Evolutionary conservation across 2,888 invertebrate genomes (phyloP), one percentile per base, ranked within the genome.

Genomic region (Scaptomyza caliginosa): DNA sequence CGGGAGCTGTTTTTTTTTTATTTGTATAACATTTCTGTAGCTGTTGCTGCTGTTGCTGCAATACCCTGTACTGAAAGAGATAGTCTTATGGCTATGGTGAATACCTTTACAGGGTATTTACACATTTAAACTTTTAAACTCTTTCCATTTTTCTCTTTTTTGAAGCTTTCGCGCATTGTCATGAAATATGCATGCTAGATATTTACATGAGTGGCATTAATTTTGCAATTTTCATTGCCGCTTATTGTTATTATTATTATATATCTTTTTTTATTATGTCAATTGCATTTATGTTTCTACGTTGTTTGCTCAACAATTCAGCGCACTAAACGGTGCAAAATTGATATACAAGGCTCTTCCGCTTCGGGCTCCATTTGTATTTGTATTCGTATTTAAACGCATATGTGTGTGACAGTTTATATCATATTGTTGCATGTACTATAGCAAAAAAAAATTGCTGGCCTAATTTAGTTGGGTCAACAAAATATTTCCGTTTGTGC

Each of bases 141-240:
- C 42, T 11, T 13, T 24, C 6, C 2, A 6, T 5, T 11, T 6
- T 0, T 17, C 32, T 4, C 32, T 50, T 49, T 50, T 64, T 59
- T 71, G 51, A 66, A 70, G 72, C 67, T 72, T 66, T 83, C 58
- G 46, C 68, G 55, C 66, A 40, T 67, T 69, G 65, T 75, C 66
- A 83, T 80, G 73, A 83, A 80, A 83, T 75, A 80, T 83, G 77
- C 69, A 80, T 65, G 74, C 49, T 36, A 64, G 58, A 68, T 64
- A 76, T 79, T 82, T 66, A 79, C 74, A 80, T 64, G 58, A 60
- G 48, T 49, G 66, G 52, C 84, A 83, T 83, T 83, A 83, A 80
- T 77, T 80, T 80, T 67, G 60, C 77, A 66, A 83, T 80, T 78
- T 79, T 79, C 54, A 74, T 67, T 67, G 68, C 45, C 54, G 62